Percentiles rank a stretch among this genome's conserved stretches.
Conservation (phyloP, 2,113 vertebrate genomes). For the Pteropus alecto region DNA sequence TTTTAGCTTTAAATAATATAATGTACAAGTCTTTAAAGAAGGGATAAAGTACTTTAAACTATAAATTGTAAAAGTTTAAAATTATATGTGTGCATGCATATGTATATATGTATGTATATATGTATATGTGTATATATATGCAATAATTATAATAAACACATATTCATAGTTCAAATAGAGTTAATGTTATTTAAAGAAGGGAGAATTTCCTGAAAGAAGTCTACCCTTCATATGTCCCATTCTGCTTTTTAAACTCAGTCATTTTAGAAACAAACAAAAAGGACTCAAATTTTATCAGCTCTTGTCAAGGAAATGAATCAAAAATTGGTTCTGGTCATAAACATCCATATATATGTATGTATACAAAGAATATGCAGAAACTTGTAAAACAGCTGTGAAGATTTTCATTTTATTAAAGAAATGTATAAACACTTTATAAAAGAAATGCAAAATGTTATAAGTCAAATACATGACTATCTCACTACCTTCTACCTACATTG, state of each 20-base stretch:
- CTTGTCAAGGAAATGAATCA: too few relatives aligned
- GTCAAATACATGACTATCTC: neutral
- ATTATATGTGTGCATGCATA: neutral
- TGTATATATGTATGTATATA: neutral
- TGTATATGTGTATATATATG: too few relatives aligned
- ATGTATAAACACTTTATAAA: neutral
- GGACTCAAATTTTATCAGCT: too few relatives aligned
- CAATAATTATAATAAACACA: neutral
- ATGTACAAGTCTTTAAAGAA: neutral
- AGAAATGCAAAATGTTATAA: neutral
- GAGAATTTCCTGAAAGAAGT: neutral
- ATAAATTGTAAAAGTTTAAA: neutral
- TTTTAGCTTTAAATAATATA: conserved; percentile 27
- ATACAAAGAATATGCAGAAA: neutral
- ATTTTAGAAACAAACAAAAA: neutral
- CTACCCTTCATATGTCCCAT: neutral
- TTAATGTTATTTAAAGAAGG: neutral
- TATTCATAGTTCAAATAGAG: neutral
- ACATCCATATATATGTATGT: neutral
- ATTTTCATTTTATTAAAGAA: neutral
- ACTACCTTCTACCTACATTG: neutral
- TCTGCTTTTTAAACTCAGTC: conserved; percentile 39
- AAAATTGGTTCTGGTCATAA: neutral
- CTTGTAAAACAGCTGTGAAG: neutral
- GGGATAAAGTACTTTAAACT: neutral